Evolutionary conservation across 2,797 vertebrate species (phyloP), one percentile per base, ranked within the genome.

Genomic region (Schizopygopsis pylzovi): DNA sequence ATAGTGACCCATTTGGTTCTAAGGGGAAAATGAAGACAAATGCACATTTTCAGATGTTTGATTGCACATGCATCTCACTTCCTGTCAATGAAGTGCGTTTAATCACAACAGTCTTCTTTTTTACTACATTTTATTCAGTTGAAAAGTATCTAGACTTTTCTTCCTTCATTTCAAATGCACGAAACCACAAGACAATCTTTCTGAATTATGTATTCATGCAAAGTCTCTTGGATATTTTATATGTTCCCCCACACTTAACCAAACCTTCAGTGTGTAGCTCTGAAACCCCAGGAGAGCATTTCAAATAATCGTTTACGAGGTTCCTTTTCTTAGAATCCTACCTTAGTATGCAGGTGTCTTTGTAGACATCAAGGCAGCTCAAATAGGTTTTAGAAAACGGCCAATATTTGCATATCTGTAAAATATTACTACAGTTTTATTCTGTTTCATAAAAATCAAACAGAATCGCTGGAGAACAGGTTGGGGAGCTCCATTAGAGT

Each of bases 391-490:
- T 61, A 10, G 4, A 79, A 79, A 15, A 45, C 4, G 12, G 39
- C 13, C 6, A 22, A 5, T 81, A 70, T 43, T 25, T 56, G 13
- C 37, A 22, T 56, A 8, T 76, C n/a, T 41, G 22, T 41, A 16
- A 70, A 25, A 56, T 59, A 41, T 39, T 4, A 16, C 25, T n/a
- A 22, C 0, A 7, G 16, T 79, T 56, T 45, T 33, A 54, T 59
- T 78, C n/a, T 13, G 39, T 39, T 56, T 70, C 12, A 84, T 28
- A 20, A 41, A 77, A 4, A 33, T 56, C 10, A 11, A 72, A 54
- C 82, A 70, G 28, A 79, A 79, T 79, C 49, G 39, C 18, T 79
- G 76, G 63, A n/a, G 67, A 80, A 72, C n/a, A 79, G n/a, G 59
- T 79, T 79, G 67, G 13, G 5, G 47, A 71, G 33, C 39, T 33